Percentiles rank a stretch among this genome's conserved stretches.
Conservation (phyloP, 2,797 vertebrate species). For the Eulemur coronatus region DNA sequence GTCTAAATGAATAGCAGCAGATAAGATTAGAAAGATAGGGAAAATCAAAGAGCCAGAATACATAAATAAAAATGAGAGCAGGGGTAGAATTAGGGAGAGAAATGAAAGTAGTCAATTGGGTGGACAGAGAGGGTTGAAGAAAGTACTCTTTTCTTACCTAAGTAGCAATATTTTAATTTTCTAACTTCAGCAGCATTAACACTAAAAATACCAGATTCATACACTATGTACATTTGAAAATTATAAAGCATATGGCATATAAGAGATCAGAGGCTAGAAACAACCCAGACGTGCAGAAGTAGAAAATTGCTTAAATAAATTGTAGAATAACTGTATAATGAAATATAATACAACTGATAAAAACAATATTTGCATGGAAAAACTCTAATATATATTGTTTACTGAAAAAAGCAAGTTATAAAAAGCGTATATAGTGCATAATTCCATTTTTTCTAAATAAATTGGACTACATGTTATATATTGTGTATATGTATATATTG, state of each 20-base stretch:
- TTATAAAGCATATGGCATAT: neutral
- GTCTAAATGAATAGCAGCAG: neutral
- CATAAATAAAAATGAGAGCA: neutral
- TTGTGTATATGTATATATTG: neutral
- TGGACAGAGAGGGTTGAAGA: neutral
- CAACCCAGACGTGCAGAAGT: neutral
- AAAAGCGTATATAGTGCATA: neutral
- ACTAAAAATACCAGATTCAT: neutral
- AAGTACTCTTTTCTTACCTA: neutral
- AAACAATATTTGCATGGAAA: neutral
- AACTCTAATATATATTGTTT: neutral
- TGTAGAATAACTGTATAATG: neutral
- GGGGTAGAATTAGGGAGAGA: neutral
- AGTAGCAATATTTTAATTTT: constrained; percentile 40
- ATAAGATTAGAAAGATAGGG: neutral
- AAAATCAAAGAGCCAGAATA: neutral
- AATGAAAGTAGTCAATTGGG: neutral
- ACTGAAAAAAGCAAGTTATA: neutral
- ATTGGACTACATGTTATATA: neutral
- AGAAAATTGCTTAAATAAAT: neutral
- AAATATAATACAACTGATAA: neutral
- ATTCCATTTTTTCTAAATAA: neutral
- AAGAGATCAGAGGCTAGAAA: neutral
- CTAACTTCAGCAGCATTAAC: neutral
- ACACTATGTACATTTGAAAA: neutral